These are phyloP conservation scores for Zaprionus gabonicus DNA, from an alignment of 1,140 invertebrate genomes.

Conservation along the genomic window DNA sequence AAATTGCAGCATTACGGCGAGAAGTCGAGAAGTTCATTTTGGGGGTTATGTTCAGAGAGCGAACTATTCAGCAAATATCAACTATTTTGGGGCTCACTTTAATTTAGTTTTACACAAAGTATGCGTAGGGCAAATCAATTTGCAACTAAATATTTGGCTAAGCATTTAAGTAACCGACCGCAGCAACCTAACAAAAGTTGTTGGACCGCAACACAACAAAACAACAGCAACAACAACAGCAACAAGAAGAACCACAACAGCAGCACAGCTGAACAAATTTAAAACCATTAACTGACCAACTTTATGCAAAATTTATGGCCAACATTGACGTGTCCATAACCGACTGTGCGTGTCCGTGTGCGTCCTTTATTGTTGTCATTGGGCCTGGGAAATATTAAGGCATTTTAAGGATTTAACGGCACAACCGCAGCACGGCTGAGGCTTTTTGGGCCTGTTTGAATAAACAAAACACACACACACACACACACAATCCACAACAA, in stretches of 20 bases:
- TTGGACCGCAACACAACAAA: constrained; percentile 14
- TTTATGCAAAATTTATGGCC: constrained; percentile 53
- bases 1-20: background rate
- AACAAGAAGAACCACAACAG: constrained; percentile 14
- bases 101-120: background rate
- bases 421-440: constrained; percentile 34
- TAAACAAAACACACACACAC: constrained; percentile 45
- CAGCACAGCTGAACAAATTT: constrained; percentile 43
- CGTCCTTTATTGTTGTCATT: constrained; percentile 37
- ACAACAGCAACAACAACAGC: constrained; percentile 12
- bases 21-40: background rate
- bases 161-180: constrained; percentile 38
- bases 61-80: background rate
- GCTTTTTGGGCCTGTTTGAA: constrained; percentile 43
- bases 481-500: constrained; percentile 27
- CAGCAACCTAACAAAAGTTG: constrained; percentile 36
- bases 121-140: constrained; percentile 25
- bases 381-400: constrained; percentile 47
- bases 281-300: constrained; percentile 55
- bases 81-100: constrained; percentile 20
- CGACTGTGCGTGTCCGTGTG: background rate
- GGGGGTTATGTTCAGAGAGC: background rate
- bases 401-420: constrained; percentile 56
- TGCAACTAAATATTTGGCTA: constrained; percentile 29
- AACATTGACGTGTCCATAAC: constrained; percentile 36